Percentiles rank a stretch among this genome's conserved stretches.
Evolutionary conservation across 2,888 invertebrate species (phyloP).

Genomic region (Cancer borealis): DNA sequence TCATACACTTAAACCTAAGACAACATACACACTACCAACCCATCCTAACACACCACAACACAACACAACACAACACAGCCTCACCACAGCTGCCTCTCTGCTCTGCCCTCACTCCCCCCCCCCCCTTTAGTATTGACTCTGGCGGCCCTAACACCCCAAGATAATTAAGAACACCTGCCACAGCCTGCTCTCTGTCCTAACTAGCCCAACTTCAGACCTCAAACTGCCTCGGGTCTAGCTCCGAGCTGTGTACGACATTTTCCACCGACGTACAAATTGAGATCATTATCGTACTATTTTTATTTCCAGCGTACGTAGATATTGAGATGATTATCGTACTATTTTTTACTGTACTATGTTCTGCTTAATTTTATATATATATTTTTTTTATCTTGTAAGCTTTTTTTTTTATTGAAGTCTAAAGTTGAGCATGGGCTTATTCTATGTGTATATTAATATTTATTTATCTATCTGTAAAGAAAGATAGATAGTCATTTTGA

Average conservation of each 20-base stretch:
- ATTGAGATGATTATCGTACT: neutral
- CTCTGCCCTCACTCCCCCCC: neutral
- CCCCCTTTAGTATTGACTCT: neutral
- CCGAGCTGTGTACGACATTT: neutral
- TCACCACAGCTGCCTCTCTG: no score
- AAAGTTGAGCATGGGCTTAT: neutral
- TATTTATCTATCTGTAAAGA: no score
- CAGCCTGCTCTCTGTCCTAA: neutral
- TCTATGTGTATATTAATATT: neutral
- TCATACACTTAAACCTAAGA: neutral
- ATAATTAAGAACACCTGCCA: conserved; percentile 26
- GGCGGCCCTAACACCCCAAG: neutral
- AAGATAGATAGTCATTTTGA: neutral
- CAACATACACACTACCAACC: neutral
- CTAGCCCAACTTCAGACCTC: conserved; percentile 23
- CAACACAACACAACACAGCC: neutral
- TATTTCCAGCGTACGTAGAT: no score
- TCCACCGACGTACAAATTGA: neutral
- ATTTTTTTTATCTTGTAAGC: neutral
- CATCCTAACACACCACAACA: neutral
- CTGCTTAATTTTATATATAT: neutral
- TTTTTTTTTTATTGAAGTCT: conserved; percentile 21
- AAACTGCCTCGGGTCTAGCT: neutral
- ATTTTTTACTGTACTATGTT: neutral
- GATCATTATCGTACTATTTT: neutral